Base-by-base conservation (phyloP, 2,797 vertebrate genomes). In the Rhabdomys pumilio region DNA sequence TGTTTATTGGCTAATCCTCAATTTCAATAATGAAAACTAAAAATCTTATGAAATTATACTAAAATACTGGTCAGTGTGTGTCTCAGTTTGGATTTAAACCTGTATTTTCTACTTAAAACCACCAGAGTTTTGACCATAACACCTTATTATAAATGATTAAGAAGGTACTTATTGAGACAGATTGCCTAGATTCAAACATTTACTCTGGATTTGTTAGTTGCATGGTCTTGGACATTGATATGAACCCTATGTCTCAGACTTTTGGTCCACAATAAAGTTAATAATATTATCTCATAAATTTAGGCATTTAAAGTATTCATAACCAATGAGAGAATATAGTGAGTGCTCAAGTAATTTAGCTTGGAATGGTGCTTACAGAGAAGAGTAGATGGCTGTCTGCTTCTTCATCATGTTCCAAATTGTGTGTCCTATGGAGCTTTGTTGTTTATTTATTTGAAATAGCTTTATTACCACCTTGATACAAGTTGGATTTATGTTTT, bases 61-160 rank as follows among this genome's bases (percentile, higher is more conserved):
- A 59, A 67, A 89, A 65, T 14, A 53, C 6, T 31, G 1, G 50
- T 26, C 90, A 83, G 53, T 82, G 44, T 59, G 61, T 88, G 93
- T 81, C 6, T 82, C 17, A 91, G 14, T 63, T 97, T 72, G 81
- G 34, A 92, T 96, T 84, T 91, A 91, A 97, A 97, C 90, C 26
- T 95, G 94, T 19, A 0, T 80, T 94, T 13, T 94, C 29, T 41
- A 57, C 88, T 44, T 81, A 75, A 91, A 90, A 13, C 72, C 15
- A 41, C 7, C 15, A 69, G 6, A 82, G 0, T 8, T 88, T 65
- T 92, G 34, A 80, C 3, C 10, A 53, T 3, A 65, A 34, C 84
- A 79, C 26, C 2, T 93, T 90, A 63, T 63, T 57, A 2, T 0
- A 82, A 11, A 8, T 81, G 6, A 3, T 79, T 79, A 85, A 79